Percentiles rank a stretch among this genome's conserved stretches.
These are phyloP conservation scores for Mythimna vitellina DNA, from an alignment of 2,888 invertebrate species.

Conservation along the genomic window DNA sequence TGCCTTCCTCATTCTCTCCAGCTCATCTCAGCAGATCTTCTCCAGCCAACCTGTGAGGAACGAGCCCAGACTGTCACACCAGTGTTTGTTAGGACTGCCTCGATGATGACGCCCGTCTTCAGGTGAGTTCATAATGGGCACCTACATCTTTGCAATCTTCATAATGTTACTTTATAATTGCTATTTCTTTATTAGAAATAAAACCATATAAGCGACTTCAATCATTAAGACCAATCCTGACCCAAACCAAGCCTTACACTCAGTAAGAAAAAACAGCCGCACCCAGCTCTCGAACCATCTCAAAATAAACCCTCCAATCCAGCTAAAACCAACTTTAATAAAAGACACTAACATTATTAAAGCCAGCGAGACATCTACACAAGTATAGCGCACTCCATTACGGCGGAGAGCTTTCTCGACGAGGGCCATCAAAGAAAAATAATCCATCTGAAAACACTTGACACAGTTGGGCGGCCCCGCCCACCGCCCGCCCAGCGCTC, in stretches of 20 bases:
- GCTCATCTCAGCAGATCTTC: too few relatives aligned
- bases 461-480: slow-evolving; percentile 79
- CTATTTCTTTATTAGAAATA: not conserved
- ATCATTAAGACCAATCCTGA: not conserved
- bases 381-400: slow-evolving; percentile 70
- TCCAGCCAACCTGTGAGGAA: too few relatives aligned
- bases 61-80: too few relatives aligned
- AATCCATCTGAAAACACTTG: slow-evolving; percentile 75
- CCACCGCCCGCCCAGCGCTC: slow-evolving; percentile 76
- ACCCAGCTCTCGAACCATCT: slow-evolving; percentile 9
- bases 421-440: slow-evolving; percentile 74
- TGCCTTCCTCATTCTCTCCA: too few relatives aligned
- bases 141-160: too few relatives aligned
- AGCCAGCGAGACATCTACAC: slow-evolving; percentile 48
- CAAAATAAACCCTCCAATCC: slow-evolving; percentile 51
- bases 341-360: slow-evolving; percentile 61
- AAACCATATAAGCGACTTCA: not conserved
- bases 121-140: too few relatives aligned
- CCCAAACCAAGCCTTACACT: not conserved
- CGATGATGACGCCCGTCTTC: too few relatives aligned
- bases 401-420: slow-evolving; percentile 62
- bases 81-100: too few relatives aligned
- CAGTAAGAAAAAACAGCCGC: slow-evolving; percentile 1
- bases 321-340: slow-evolving; percentile 62
- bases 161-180: too few relatives aligned